phyloP scores from a whole-genome alignment of 1,140 invertebrate genomes.

The Phocides pigmalion region DNA sequence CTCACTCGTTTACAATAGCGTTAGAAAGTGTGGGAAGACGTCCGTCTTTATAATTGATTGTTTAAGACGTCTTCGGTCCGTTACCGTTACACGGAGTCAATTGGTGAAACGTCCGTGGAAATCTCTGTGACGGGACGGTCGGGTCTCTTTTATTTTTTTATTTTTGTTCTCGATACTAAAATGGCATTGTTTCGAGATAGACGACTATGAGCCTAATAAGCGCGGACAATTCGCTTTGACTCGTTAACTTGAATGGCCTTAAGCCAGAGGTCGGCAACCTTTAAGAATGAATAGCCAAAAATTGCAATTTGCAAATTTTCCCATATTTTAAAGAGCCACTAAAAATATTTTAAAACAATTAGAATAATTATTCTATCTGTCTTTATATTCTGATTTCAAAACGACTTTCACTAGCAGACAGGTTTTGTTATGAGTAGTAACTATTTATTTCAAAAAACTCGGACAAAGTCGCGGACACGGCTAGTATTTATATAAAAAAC shows the following conservation, averaged over 20 bases:
- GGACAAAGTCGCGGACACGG: too few relatives aligned
- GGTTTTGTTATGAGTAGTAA: too few relatives aligned
- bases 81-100: slow-evolving; percentile 46
- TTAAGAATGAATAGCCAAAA: too few relatives aligned
- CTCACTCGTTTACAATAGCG: slow-evolving; percentile 63
- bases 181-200: slow-evolving; percentile 41
- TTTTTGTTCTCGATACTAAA: slow-evolving; percentile 48
- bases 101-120: slow-evolving; percentile 57
- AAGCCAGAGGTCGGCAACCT: too few relatives aligned
- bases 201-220: slow-evolving; percentile 27
- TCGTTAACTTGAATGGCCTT: slow-evolving; percentile 35
- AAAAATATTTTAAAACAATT: too few relatives aligned
- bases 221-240: slow-evolving; percentile 34
- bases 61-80: slow-evolving; percentile 48
- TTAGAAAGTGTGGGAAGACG: slow-evolving; percentile 75
- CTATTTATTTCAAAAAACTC: too few relatives aligned
- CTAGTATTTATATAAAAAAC: too few relatives aligned
- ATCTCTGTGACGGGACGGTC: slow-evolving; percentile 39
- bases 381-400: background rate
- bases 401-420: too few relatives aligned
- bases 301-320: too few relatives aligned
- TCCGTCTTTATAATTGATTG: slow-evolving; percentile 65
- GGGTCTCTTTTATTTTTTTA: slow-evolving; percentile 44
- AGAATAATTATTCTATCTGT: too few relatives aligned
- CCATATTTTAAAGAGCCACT: too few relatives aligned